Percentiles rank a stretch among this genome's conserved stretches.
These are phyloP conservation scores for Drosophila flavopinicola DNA, from an alignment of 2,888 invertebrate species.

Conservation along the genomic window DNA sequence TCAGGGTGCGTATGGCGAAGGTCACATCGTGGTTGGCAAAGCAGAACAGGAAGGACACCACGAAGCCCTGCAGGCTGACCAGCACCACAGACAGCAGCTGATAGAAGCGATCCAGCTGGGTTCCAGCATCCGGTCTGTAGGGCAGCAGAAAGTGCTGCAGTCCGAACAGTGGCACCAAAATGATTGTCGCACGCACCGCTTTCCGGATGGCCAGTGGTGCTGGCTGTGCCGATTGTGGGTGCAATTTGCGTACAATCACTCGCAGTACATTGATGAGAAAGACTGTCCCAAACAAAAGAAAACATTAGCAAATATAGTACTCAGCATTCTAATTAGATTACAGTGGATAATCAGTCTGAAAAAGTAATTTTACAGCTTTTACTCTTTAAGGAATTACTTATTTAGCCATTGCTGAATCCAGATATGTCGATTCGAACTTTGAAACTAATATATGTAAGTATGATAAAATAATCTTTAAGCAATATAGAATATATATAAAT, in stretches of 20 bases:
- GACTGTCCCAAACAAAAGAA: too few species aligned
- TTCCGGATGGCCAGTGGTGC: constrained; percentile 87
- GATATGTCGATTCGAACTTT: too few species aligned
- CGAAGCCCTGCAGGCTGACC: constrained; percentile 90
- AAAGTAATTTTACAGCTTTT: too few species aligned
- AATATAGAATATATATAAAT: too few species aligned
- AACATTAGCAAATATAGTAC: too few species aligned
- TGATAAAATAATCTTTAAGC: too few species aligned
- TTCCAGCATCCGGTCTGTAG: constrained; percentile 87
- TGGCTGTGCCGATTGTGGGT: constrained; percentile 87
- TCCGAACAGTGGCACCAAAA: constrained; percentile 91
- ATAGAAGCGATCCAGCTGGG: constrained; percentile 87
- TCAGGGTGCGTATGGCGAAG: constrained; percentile 85
- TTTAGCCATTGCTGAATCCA: too few species aligned
- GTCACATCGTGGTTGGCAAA: constrained; percentile 91
- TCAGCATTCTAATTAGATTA: too few species aligned
- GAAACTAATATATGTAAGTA: too few species aligned
- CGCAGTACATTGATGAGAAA: constrained; percentile 89
- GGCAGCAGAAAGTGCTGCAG: constrained; percentile 90
- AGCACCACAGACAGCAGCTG: constrained; percentile 88
- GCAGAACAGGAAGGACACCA: constrained; percentile 89
- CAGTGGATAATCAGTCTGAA: too few species aligned
- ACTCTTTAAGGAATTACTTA: too few species aligned
- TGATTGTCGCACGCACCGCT: constrained; percentile 89
- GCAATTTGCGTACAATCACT: constrained; percentile 87